Conservation (phyloP, 2,113 vertebrate species). For the Nerophis ophidion region DNA sequence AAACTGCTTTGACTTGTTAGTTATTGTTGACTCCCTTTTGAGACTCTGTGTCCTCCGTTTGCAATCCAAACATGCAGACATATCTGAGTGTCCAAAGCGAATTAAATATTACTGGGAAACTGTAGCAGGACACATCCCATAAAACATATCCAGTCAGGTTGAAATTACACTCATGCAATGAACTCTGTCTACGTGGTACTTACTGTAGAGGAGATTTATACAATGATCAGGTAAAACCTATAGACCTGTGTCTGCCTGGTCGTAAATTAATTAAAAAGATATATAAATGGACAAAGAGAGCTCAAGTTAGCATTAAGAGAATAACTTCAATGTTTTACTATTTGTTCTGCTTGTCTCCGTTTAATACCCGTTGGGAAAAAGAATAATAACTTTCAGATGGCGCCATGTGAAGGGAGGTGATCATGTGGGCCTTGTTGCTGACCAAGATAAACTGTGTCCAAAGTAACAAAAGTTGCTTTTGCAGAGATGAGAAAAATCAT, state of each 20-base stretch:
- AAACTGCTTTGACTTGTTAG: slow-evolving; percentile 30
- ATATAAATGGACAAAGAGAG: slow-evolving; percentile 7
- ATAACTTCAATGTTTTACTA: slow-evolving; percentile 33
- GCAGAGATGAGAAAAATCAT: slow-evolving; percentile 22
- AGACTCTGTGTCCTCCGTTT: slow-evolving; percentile 1
- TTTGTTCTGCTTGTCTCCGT: slow-evolving; percentile 17
- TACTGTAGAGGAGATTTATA: slow-evolving; percentile 19
- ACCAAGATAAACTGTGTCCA: slow-evolving; percentile 27
- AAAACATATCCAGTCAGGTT: slow-evolving; percentile 23
- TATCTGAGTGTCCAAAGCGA: slow-evolving; percentile 16
- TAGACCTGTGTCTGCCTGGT: slow-evolving; percentile 5
- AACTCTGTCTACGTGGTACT: slow-evolving; percentile 31
- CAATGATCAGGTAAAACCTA: slow-evolving; percentile 32
- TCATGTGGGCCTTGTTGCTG: slow-evolving; percentile 16
- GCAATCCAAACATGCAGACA: slow-evolving; percentile 14
- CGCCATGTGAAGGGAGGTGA: slow-evolving; percentile 13
- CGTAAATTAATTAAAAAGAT: slow-evolving; percentile 15
- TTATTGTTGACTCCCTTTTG: slow-evolving; percentile 14
- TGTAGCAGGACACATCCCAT: slow-evolving; percentile 15
- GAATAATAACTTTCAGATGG: slow-evolving; percentile 59
- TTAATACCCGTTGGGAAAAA: slow-evolving; percentile 4
- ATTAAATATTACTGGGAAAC: slow-evolving; percentile 29
- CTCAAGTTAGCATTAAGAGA: slow-evolving; percentile 35
- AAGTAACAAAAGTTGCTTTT: slow-evolving; percentile 22
- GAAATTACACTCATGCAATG: slow-evolving; percentile 19